Conservation (phyloP, 1,140 invertebrate species). For the Trissolcus basalis region DNA sequence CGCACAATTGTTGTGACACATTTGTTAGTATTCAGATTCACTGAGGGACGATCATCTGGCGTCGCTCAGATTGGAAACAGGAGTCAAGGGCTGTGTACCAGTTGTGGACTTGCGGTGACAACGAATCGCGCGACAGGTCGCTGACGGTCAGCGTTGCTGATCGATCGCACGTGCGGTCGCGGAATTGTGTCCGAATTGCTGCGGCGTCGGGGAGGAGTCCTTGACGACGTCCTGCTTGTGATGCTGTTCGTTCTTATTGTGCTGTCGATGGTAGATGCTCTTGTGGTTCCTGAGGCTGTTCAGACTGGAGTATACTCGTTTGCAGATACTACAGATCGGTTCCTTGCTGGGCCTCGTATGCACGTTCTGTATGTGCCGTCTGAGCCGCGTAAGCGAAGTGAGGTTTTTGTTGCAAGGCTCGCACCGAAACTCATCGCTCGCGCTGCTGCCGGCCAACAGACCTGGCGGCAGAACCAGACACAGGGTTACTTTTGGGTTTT, state of each 20-base stretch:
- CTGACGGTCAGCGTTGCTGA: constrained; percentile 19
- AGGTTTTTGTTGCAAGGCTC: constrained; percentile 92
- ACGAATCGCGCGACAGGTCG: too few species aligned
- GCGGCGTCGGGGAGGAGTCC: constrained; percentile 39
- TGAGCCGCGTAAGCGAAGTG: constrained; percentile 87
- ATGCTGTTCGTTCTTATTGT: constrained; percentile 73
- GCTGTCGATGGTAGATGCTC: constrained; percentile 88
- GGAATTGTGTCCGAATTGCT: constrained; percentile 37
- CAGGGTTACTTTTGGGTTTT: constrained; percentile 72
- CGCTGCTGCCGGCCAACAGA: constrained; percentile 76
- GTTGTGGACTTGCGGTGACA: too few species aligned
- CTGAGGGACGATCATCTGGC: neutral
- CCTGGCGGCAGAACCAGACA: constrained; percentile 77
- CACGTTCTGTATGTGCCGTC: constrained; percentile 91
- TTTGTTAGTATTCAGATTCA: neutral
- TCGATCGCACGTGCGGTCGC: constrained; percentile 20
- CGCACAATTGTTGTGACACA: neutral
- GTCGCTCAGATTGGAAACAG: too few species aligned
- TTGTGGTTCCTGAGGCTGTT: constrained; percentile 92
- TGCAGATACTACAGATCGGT: constrained; percentile 91
- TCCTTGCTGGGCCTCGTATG: constrained; percentile 89
- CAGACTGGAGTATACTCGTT: constrained; percentile 89
- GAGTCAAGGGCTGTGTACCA: too few species aligned
- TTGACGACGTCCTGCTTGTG: constrained; percentile 66
- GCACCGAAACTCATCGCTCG: constrained; percentile 88